Conservation (phyloP, 2,797 vertebrate species). For the Epinephelus malabaricus region DNA sequence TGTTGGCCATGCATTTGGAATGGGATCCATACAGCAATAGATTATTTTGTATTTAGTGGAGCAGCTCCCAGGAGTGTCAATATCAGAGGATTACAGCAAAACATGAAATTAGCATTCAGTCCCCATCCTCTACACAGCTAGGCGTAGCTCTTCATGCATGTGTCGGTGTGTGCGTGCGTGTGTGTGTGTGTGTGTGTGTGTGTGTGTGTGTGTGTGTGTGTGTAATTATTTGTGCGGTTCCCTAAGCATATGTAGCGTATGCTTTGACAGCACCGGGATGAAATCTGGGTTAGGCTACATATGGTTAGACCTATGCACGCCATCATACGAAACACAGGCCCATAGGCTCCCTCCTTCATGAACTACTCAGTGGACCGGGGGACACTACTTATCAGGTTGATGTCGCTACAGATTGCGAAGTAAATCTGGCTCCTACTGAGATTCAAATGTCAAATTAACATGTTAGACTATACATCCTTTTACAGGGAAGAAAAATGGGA, state of each 20-base stretch:
- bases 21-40: slow-evolving; percentile 88
- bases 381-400: slow-evolving; percentile 58
- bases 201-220: too few relatives aligned
- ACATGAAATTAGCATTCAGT: slow-evolving; percentile 90
- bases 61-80: slow-evolving; percentile 90
- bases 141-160: slow-evolving; percentile 77
- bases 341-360: slow-evolving; percentile 37
- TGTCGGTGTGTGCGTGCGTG: slow-evolving; percentile 42
- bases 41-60: slow-evolving; percentile 91
- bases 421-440: slow-evolving; percentile 59
- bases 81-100: slow-evolving; percentile 91
- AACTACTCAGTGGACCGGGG: slow-evolving; percentile 43
- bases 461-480: slow-evolving; percentile 48
- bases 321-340: slow-evolving; percentile 55
- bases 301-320: slow-evolving; percentile 63
- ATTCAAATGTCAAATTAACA: slow-evolving; percentile 78
- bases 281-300: slow-evolving; percentile 80
- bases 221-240: slow-evolving; percentile 77
- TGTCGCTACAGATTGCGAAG: slow-evolving; percentile 57
- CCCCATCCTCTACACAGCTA: slow-evolving; percentile 85
- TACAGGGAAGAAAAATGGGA: slow-evolving; percentile 27
- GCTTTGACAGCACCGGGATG: slow-evolving; percentile 65
- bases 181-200: slow-evolving; percentile 42
- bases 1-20: slow-evolving; percentile 87
- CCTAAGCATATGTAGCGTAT: slow-evolving; percentile 69